phyloP scores from a whole-genome alignment of 2,113 vertebrate species.

The Pampusana beccarii region DNA sequence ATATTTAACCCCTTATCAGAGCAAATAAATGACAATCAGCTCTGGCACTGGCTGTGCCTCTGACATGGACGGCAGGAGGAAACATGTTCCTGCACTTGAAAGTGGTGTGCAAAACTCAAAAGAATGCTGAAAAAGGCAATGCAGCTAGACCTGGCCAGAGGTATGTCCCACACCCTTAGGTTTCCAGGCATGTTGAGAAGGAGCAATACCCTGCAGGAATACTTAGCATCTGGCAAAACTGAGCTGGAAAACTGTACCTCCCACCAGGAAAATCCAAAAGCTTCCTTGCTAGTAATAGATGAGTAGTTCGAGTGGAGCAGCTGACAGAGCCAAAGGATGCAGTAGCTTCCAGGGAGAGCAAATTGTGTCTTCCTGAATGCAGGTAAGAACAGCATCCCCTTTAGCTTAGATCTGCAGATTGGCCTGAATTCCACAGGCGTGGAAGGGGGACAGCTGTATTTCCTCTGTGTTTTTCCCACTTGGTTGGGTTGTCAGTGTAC shows the following conservation, averaged over 20 bases:
- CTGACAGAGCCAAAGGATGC: not conserved
- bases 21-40: conserved; percentile 2
- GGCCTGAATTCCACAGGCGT: not conserved
- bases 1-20: conserved; percentile 43
- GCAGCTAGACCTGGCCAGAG: not conserved
- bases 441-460: not conserved
- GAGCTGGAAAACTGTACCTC: not conserved
- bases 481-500: not conserved
- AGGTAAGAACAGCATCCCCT: not conserved
- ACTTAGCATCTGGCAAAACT: not conserved
- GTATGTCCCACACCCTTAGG: not conserved
- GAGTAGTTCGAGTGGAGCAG: conserved; percentile 1
- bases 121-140: not conserved
- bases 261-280: not conserved
- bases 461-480: conserved; percentile 17
- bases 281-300: not conserved
- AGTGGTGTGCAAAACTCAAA: not conserved
- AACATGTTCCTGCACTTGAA: not conserved
- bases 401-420: not conserved
- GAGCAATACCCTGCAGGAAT: not conserved
- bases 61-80: not conserved
- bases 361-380: not conserved
- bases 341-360: not conserved
- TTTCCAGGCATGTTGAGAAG: not conserved
- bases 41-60: not conserved